Conservation (phyloP, 2,888 invertebrate species). For the Tethea ocularis region DNA sequence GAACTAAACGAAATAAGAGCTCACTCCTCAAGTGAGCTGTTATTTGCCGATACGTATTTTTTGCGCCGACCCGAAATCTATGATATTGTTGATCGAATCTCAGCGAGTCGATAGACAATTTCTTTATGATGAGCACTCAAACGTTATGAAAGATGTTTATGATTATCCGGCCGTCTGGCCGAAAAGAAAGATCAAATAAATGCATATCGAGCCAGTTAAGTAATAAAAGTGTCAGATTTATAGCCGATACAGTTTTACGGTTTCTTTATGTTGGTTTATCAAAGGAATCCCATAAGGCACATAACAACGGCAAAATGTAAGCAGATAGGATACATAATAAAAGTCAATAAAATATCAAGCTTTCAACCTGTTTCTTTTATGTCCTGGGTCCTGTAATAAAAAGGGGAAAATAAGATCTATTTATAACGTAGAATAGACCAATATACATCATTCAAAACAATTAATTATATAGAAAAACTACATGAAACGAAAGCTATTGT, state of each 20-base stretch:
- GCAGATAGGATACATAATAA: conserved; percentile 20
- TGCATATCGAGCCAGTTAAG: conserved; percentile 13
- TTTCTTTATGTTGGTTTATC: conserved; percentile 45
- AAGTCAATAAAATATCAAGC: conserved; percentile 31
- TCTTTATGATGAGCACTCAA: conserved; percentile 5
- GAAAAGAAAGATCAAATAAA: conserved; percentile 11
- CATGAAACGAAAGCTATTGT: too few relatives aligned
- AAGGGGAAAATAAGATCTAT: background rate
- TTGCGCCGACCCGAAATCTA: too few relatives aligned
- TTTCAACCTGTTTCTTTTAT: background rate
- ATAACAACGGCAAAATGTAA: conserved; percentile 32
- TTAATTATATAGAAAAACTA: too few relatives aligned
- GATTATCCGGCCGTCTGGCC: background rate
- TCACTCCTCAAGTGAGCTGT: too few relatives aligned
- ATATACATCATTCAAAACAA: too few relatives aligned
- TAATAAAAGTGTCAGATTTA: conserved; percentile 40
- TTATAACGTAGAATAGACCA: background rate
- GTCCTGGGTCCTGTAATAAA: background rate
- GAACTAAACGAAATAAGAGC: too few relatives aligned
- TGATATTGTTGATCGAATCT: too few relatives aligned
- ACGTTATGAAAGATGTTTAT: conserved; percentile 8
- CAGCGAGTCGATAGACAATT: background rate
- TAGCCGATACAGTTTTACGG: conserved; percentile 41
- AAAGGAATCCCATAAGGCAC: conserved; percentile 21
- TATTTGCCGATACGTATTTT: too few relatives aligned